Base-by-base conservation (phyloP, 2,113 vertebrate species). In the Mustela lutreola region DNA sequence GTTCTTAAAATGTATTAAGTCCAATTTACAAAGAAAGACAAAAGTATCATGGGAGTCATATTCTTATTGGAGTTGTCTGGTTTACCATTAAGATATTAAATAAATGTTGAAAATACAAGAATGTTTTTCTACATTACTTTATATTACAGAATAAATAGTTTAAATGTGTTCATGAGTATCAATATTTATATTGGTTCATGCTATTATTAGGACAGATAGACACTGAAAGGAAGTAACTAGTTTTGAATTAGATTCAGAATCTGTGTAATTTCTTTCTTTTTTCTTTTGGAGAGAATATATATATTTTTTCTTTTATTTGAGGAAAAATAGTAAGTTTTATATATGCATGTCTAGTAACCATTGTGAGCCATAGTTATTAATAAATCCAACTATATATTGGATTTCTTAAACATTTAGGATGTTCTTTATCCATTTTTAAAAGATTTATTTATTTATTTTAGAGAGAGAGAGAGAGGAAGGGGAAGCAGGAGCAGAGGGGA, bases 31-130 rank as follows among this genome's bases (percentile, higher is more conserved):
- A 91, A 93, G 19, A 94, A 83, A 73, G 65, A 62, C 0, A 71
- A n/a, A 12, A 95, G 5, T 4, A 93, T 50, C 9, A 24, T 86
- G 26, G 22, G 84, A 91, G 48, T 75, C 50, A 31, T 84, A 86
- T 76, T 67, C 81, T 42, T 91, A 18, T 58, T 28, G 63, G 45
- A 60, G 26, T 63, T 88, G 75, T 48, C 62, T 87, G 6, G 10
- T 78, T 26, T 96, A 1, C 19, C 31, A 58, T 58, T 93, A 19
- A 91, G 42, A 96, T 96, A 70, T 94, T 84, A 85, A 96, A 76
- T 81, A 53, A 42, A 45, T 71, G 36, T 91, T 82, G 21, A 89
- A 81, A 78, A 60, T 79, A 62, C 0, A 93, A 80, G 67, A 87
- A 48, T 70, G 4, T 1, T 81, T 79, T 89, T 39, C 21, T 50